phyloP scores from a whole-genome alignment of 2,113 vertebrate genomes.

The Paradoxurus hermaphroditus region DNA sequence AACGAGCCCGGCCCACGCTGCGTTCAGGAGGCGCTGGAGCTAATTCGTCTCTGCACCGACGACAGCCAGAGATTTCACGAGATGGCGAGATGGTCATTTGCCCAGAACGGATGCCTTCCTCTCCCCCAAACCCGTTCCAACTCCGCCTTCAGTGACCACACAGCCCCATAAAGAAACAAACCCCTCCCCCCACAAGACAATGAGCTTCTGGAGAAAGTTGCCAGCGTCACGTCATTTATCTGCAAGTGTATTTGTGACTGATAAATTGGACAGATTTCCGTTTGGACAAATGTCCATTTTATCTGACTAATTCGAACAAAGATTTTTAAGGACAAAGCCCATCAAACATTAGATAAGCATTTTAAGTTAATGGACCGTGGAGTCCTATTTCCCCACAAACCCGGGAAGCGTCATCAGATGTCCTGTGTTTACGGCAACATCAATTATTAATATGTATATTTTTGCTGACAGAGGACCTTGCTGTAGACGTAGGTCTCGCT shows the following conservation, averaged over 20 bases:
- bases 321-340: slow-evolving; percentile 83
- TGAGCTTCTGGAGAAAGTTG: background rate
- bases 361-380: slow-evolving; percentile 80
- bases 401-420: slow-evolving; percentile 68
- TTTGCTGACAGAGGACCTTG: slow-evolving; percentile 85
- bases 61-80: fast-evolving
- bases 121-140: background rate
- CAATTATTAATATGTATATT: slow-evolving; percentile 87
- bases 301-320: slow-evolving; percentile 81
- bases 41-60: slow-evolving; percentile 26
- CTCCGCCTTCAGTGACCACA: background rate
- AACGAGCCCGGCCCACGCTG: background rate
- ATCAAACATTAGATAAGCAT: slow-evolving; percentile 87
- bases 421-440: slow-evolving; percentile 80
- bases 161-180: fast-evolving
- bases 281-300: slow-evolving; percentile 83
- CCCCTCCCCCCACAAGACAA: background rate
- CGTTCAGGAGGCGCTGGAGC: background rate
- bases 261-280: slow-evolving; percentile 72
- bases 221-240: background rate
- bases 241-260: slow-evolving; percentile 55
- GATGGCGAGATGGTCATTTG: background rate
- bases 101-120: fast-evolving
- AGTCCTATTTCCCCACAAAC: slow-evolving; percentile 81
- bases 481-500: slow-evolving; percentile 83